phyloP scores from a whole-genome alignment of 2,797 vertebrate species.

The Avahi laniger region DNA sequence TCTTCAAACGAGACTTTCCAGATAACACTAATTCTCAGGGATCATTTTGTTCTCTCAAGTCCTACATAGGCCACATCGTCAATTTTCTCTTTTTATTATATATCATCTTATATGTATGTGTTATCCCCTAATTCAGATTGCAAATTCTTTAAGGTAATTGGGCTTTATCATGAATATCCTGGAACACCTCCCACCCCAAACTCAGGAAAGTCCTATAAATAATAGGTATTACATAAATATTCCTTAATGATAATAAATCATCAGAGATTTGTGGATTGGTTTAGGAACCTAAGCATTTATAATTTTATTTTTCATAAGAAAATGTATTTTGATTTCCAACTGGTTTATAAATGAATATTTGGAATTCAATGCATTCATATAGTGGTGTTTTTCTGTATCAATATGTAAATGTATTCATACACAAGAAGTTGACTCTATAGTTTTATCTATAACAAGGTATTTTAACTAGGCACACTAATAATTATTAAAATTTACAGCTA shows the following conservation, averaged over 20 bases:
- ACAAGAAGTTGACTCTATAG: neutral
- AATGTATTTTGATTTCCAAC: neutral
- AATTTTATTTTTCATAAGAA: neutral
- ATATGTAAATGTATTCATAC: neutral
- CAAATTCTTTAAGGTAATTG: neutral
- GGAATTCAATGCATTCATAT: neutral
- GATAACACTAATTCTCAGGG: neutral
- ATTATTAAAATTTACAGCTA: slow-evolving; percentile 48
- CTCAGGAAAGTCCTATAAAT: neutral
- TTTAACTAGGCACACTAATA: neutral
- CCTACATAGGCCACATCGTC: neutral
- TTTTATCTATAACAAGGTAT: neutral
- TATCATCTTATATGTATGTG: neutral
- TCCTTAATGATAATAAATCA: neutral
- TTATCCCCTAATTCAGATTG: neutral
- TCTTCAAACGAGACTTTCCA: neutral
- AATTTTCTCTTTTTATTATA: neutral
- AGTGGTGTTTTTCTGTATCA: neutral
- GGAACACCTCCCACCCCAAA: neutral
- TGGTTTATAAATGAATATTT: neutral
- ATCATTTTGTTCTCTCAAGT: neutral
- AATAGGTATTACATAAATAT: neutral
- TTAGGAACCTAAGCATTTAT: neutral
- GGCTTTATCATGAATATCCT: neutral
- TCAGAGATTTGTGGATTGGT: neutral